These are phyloP conservation scores for Clarias platycephalus DNA, from an alignment of 2,797 vertebrate genomes.

Conservation along the genomic window DNA sequence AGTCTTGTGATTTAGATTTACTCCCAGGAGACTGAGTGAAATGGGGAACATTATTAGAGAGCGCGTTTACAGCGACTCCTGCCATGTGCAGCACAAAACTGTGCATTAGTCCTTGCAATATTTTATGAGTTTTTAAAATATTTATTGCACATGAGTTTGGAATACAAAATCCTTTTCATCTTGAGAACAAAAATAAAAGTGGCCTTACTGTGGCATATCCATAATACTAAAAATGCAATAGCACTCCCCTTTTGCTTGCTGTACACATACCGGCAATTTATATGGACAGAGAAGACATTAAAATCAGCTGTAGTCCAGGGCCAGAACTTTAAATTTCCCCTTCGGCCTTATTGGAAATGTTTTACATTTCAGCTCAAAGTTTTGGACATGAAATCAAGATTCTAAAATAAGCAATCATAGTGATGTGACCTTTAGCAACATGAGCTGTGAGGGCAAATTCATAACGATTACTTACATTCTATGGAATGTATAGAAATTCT, in stretches of 20 bases:
- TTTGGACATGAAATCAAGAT: background rate
- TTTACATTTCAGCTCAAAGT: background rate
- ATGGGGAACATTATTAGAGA: constrained; percentile 39
- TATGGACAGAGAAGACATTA: constrained; percentile 8
- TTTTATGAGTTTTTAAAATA: constrained; percentile 51
- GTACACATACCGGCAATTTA: constrained; percentile 8
- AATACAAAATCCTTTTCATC: constrained; percentile 36
- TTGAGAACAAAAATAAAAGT: constrained; percentile 20
- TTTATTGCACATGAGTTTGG: constrained; percentile 41
- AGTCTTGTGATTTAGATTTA: constrained; percentile 28
- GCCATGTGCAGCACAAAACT: constrained; percentile 32
- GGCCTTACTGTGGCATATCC: constrained; percentile 6
- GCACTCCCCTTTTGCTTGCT: constrained; percentile 14
- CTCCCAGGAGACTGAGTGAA: constrained; percentile 35
- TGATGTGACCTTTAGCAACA: background rate
- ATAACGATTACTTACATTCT: background rate
- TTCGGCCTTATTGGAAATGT: background rate
- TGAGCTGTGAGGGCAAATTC: background rate
- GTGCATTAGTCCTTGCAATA: constrained; percentile 50
- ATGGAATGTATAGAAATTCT: background rate
- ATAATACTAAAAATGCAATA: background rate
- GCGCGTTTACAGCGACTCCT: constrained; percentile 38
- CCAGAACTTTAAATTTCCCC: background rate
- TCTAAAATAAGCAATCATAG: background rate
- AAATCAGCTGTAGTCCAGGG: background rate